Evolutionary conservation across 2,797 vertebrate genomes (phyloP).

Genomic region (Eulemur albifrons): DNA sequence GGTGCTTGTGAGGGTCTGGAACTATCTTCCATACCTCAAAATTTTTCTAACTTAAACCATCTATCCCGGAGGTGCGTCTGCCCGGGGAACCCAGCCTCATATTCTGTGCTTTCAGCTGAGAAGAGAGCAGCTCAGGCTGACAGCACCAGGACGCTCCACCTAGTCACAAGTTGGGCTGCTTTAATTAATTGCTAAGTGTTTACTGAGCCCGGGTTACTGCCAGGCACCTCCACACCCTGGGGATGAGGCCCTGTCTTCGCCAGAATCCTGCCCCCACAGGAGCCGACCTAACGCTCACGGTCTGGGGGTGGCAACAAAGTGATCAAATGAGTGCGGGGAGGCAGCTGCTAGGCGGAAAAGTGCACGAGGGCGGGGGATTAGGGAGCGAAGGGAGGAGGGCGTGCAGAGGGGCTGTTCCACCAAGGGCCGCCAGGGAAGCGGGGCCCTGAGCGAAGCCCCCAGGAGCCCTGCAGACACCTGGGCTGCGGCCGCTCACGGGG

Average conservation of each 20-base stretch:
- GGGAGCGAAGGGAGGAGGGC: background rate
- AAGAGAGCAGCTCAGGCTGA: background rate
- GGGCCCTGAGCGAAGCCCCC: too few relatives aligned
- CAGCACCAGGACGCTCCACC: background rate
- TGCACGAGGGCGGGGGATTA: fast-evolving
- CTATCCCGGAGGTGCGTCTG: background rate
- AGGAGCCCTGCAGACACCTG: background rate
- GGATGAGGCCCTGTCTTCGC: background rate
- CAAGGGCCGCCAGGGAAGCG: background rate
- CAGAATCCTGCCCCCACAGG: background rate
- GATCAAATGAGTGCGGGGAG: background rate
- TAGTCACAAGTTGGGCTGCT: background rate
- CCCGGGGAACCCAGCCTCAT: background rate
- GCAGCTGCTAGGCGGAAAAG: background rate
- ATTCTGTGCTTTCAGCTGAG: background rate
- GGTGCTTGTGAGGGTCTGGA: background rate
- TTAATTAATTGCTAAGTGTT: background rate
- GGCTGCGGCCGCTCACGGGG: too few relatives aligned
- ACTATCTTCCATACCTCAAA: background rate
- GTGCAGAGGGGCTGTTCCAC: fast-evolving
- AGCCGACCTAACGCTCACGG: background rate
- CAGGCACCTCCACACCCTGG: background rate
- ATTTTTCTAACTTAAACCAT: background rate
- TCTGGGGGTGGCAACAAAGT: background rate
- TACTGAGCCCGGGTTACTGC: background rate